Evolutionary conservation across 2,888 invertebrate genomes (phyloP), one percentile per base, ranked within the genome.

Genomic region (Osedax frankpressi): DNA sequence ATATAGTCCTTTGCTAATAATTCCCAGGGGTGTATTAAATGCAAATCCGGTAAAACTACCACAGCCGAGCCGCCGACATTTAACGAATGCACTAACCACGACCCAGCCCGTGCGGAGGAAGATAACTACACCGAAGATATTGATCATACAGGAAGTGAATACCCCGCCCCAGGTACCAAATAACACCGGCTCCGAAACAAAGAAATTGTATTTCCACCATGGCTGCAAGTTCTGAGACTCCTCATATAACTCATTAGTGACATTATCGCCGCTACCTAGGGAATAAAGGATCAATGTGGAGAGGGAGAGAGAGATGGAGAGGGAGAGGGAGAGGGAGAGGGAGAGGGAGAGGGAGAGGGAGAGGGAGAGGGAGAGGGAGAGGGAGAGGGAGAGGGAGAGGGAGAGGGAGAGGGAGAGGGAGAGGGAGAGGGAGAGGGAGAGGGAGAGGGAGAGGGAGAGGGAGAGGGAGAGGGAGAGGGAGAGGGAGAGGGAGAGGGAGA

Each of bases 91-190:
- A 79, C 83, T 78, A 77, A 91, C 94, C 72, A 97, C 95, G 82
- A 97, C 93, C 96, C 96, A 97, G 77, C 96, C 96, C 76, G 94
- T 93, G 80, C 96, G 88, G 75, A 97, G 87, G 85, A 97, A 96
- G 75, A 96, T 94, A 84, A 96, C 94, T 0, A 96, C 95, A 81
- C 96, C 95, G 86, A 97, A 94, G 75, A 96, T 93, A 85, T 96
- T 96, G 82, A 96, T 94, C 80, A 97, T 89, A 83, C 94, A 95
- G 72, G 95, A 94, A 73, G 95, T 94, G 84, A 95, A 97, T 3
- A 97, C 96, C 77, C 96, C 96, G 86, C 96, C 96, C 93, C 93
- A 96, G 0, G 94, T 94, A 19, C 96, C 95, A 87, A 97, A 96
- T 72, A 95, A 86, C 73, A 95, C 92, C 44, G 94, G 94, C 84